These are phyloP conservation scores for Pelosia muscerda DNA, from an alignment of 2,888 invertebrate genomes.

Conservation along the genomic window DNA sequence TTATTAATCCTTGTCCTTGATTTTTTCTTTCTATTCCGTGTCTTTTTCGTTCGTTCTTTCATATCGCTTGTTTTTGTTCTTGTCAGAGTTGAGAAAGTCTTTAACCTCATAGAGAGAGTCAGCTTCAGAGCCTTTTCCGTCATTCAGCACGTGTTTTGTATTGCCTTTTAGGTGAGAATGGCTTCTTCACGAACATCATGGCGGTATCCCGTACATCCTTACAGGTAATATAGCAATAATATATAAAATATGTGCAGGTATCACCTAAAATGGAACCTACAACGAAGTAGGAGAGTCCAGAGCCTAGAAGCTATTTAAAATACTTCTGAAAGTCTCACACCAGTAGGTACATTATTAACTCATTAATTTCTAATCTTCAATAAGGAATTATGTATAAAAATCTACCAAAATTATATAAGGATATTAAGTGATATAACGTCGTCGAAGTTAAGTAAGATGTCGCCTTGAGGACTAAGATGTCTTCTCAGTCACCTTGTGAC, in stretches of 20 bases:
- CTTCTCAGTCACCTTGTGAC: slow-evolving; percentile 63
- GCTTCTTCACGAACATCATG: background rate
- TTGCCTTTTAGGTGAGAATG: too few relatives aligned
- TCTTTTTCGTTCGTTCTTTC: too few relatives aligned
- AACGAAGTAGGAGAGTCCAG: too few relatives aligned
- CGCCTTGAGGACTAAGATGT: slow-evolving; percentile 65
- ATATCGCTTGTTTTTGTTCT: too few relatives aligned
- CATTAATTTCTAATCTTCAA: background rate
- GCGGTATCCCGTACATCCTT: background rate
- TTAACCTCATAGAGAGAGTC: background rate
- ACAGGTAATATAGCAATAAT: background rate
- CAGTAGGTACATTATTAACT: too few relatives aligned
- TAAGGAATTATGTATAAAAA: background rate
- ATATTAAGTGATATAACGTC: slow-evolving; percentile 6
- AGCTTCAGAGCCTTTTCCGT: background rate
- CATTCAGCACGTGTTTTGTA: too few relatives aligned
- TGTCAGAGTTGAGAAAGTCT: background rate
- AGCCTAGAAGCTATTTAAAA: too few relatives aligned
- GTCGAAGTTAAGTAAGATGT: slow-evolving; percentile 32
- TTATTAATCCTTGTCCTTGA: too few relatives aligned
- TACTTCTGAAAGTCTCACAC: background rate
- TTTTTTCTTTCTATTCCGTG: too few relatives aligned
- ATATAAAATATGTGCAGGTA: background rate
- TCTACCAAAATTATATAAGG: slow-evolving; percentile 12
- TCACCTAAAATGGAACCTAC: background rate